Evolutionary conservation across 2,113 vertebrate species (phyloP).

Genomic region (Eublepharis macularius): DNA sequence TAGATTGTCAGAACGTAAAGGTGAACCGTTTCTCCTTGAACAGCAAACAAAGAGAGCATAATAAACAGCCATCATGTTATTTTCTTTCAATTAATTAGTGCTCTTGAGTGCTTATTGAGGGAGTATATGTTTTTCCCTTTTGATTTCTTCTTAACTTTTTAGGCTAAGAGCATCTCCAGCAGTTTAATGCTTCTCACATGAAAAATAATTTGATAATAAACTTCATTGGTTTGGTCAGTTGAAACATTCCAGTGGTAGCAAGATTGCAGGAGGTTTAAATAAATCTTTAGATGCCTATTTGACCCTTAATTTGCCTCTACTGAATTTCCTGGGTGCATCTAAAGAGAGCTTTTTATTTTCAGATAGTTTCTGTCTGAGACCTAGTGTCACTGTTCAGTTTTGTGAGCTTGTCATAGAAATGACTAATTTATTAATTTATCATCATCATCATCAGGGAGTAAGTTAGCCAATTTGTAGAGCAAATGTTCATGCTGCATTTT

Average conservation of each 20-base stretch:
- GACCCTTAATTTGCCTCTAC: slow-evolving; percentile 53
- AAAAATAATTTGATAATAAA: slow-evolving; percentile 26
- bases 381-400: slow-evolving; percentile 17
- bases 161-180: background rate
- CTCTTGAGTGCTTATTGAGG: background rate
- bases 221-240: slow-evolving; percentile 31
- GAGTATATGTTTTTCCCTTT: background rate
- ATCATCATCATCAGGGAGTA: background rate
- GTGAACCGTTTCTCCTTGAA: background rate
- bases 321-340: slow-evolving; percentile 37
- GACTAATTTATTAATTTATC: background rate
- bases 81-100: slow-evolving; percentile 45
- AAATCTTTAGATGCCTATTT: slow-evolving; percentile 47
- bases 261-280: slow-evolving; percentile 46
- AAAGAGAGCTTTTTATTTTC: slow-evolving; percentile 43
- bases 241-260: slow-evolving; percentile 37
- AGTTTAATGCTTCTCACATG: background rate
- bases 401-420: background rate
- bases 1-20: background rate
- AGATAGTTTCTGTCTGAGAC: slow-evolving; percentile 5
- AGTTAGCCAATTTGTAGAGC: slow-evolving; percentile 30
- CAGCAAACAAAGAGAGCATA: slow-evolving; percentile 25
- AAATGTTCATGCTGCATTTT: slow-evolving; percentile 55
- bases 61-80: slow-evolving; percentile 40
- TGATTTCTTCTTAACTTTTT: slow-evolving; percentile 34